Evolutionary conservation across 2,113 vertebrate genomes (phyloP), one percentile per base, ranked within the genome.

Genomic region (Thinocorus orbignyianus): DNA sequence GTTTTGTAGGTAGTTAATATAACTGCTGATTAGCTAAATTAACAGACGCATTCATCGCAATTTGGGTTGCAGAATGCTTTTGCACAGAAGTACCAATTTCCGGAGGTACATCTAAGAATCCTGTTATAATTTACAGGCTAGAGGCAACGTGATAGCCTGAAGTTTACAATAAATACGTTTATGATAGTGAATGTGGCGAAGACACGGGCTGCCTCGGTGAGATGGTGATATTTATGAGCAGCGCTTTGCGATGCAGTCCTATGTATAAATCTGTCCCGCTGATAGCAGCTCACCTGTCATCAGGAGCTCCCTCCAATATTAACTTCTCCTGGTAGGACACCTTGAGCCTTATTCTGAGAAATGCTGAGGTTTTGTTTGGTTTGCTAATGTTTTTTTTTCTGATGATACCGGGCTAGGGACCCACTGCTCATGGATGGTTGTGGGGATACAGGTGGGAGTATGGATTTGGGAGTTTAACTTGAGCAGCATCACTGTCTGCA

Each of bases 21-120:
- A 88, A 79, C 46, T 94, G 51, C 81, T 82, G 90, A 96, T 96
- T 83, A 93, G 44, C 80, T 95, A 88, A 82, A 85, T 93, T 51
- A 89, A 52, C 69, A 77, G 46, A 61, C 46, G 41, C 37, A 54
- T 85, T 87, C 65, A 68, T 81, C 95, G 64, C 54, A 54, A 79
- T 93, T 91, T 93, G 73, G 88, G 37, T 11, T 90, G 58, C 64
- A 71, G 93, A 90, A 66, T 71, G 39, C 30, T 82, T 96, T 92
- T 94, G 57, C 61, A 62, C 65, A 83, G 76, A 96, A 94, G 70
- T 87, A 54, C 72, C 89, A 73, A 17, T 96, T 97, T 94, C 41
- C 70, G 80, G 49, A 61, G 79, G 58, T 83, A 42, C 8, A 2
- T 79, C 8, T 78, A 58, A 58, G 66, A 81, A 88, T 92, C 44